phyloP scores from a whole-genome alignment of 2,888 invertebrate genomes.

The Drosophila sordidapex region DNA sequence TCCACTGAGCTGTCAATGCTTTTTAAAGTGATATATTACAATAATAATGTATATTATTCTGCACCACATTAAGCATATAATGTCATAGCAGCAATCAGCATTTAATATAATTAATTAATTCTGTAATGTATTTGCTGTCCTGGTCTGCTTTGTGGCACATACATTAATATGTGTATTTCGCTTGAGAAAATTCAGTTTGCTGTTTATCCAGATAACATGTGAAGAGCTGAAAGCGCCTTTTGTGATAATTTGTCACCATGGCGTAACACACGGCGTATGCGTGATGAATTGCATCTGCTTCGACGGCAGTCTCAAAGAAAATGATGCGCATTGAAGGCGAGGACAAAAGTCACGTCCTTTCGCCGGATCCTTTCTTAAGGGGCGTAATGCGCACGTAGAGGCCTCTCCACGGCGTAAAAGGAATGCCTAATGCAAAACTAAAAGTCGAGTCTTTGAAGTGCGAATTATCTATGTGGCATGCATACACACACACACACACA shows the following conservation, averaged over 20 bases:
- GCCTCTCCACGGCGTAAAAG: conserved; percentile 39
- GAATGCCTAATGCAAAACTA: conserved; percentile 68
- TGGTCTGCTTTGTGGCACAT: neutral
- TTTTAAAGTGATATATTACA: neutral
- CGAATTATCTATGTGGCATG: conserved; percentile 10
- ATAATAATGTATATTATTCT: neutral
- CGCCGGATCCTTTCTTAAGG: conserved; percentile 27
- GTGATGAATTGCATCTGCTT: conserved; percentile 41
- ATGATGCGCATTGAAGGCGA: conserved; percentile 65
- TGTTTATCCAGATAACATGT: neutral
- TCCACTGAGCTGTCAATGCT: neutral
- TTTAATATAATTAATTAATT: neutral
- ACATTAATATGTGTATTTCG: neutral
- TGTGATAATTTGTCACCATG: conserved; percentile 2
- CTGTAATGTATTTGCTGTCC: neutral
- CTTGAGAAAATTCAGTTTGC: neutral
- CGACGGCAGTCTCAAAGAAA: conserved; percentile 45
- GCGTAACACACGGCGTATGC: conserved; percentile 33
- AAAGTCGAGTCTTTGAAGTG: conserved; percentile 36
- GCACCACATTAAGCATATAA: neutral
- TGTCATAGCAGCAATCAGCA: neutral
- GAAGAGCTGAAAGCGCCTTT: neutral
- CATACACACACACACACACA: conserved; percentile 27
- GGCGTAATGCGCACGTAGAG: conserved; percentile 55
- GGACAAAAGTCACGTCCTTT: conserved; percentile 60